phyloP scores from a whole-genome alignment of 2,113 vertebrate species.

The Datnioides undecimradiatus region DNA sequence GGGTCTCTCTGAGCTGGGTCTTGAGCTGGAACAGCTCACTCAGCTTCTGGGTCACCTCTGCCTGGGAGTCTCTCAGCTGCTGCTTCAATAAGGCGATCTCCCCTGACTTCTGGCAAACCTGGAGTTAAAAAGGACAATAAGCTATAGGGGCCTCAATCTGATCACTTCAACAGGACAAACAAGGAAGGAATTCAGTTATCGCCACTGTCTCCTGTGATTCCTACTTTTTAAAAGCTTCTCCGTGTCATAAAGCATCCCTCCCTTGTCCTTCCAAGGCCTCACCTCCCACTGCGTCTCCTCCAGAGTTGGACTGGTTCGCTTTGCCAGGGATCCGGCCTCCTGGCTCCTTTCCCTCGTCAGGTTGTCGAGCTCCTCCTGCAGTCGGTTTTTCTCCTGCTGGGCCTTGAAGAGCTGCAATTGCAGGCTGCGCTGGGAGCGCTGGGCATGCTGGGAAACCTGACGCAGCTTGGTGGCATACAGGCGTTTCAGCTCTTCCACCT shows the following conservation, averaged over 20 bases:
- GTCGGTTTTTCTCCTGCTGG: conserved; percentile 92
- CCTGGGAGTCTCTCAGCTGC: conserved; percentile 94
- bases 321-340: conserved; percentile 53
- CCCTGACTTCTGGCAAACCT: conserved; percentile 97
- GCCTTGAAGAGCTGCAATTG: conserved; percentile 95
- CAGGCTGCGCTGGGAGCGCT: conserved; percentile 91
- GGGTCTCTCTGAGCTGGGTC: conserved; percentile 91
- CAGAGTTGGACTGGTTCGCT: conserved; percentile 83
- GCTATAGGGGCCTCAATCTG: no score
- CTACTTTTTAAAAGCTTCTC: not conserved
- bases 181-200: conserved; percentile 18
- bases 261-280: conserved; percentile 33
- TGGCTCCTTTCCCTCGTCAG: conserved; percentile 82
- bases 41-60: conserved; percentile 94
- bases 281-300: conserved; percentile 98
- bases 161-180: conserved; percentile 18
- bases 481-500: conserved; percentile 93
- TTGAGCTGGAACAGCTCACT: conserved; percentile 96
- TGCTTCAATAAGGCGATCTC: conserved; percentile 97
- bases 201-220: conserved; percentile 21
- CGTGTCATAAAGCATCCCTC: not conserved
- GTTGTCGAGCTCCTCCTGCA: conserved; percentile 90
- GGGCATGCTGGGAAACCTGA: conserved; percentile 94
- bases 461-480: conserved; percentile 92
- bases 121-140: conserved; percentile 4